Evolutionary conservation across 2,797 vertebrate genomes (phyloP).

Genomic region (Sebastes diaconus): DNA sequence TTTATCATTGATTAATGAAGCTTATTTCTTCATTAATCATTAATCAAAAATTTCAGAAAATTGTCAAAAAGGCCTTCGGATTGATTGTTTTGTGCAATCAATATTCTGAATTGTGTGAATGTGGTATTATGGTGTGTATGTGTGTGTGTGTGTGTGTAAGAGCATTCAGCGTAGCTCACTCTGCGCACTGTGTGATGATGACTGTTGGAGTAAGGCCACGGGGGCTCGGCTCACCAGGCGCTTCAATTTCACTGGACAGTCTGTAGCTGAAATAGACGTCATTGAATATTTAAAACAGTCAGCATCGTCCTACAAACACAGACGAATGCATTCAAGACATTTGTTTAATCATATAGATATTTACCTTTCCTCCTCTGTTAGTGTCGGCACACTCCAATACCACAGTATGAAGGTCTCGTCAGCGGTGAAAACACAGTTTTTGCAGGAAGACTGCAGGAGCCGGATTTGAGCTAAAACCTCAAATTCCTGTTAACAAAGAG

Average conservation of each 20-base stretch:
- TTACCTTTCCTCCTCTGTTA: conserved; percentile 88
- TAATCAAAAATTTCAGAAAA: not conserved
- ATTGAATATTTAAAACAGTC: not conserved
- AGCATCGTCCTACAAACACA: not conserved
- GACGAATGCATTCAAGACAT: not conserved
- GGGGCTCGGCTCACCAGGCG: conserved; percentile 77
- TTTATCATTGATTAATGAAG: not conserved
- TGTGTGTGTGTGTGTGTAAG: not conserved
- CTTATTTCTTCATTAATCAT: not conserved
- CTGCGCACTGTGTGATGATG: conserved; percentile 89
- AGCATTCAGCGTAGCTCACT: conserved; percentile 76
- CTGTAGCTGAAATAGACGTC: conserved; percentile 81
- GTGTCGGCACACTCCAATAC: conserved; percentile 85
- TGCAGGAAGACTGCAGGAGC: conserved; percentile 90
- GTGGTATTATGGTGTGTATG: not conserved
- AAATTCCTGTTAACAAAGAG: conserved; percentile 86
- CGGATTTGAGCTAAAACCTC: conserved; percentile 91
- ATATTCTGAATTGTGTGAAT: not conserved
- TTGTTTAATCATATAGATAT: not conserved
- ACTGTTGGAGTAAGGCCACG: conserved; percentile 82
- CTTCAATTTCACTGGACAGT: conserved; percentile 89
- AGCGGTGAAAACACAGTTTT: conserved; percentile 82
- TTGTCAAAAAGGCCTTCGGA: not conserved
- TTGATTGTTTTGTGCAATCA: not conserved
- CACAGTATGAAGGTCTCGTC: conserved; percentile 84